These are phyloP conservation scores for Australoheros facetus DNA, from an alignment of 2,797 vertebrate genomes.

Conservation along the genomic window DNA sequence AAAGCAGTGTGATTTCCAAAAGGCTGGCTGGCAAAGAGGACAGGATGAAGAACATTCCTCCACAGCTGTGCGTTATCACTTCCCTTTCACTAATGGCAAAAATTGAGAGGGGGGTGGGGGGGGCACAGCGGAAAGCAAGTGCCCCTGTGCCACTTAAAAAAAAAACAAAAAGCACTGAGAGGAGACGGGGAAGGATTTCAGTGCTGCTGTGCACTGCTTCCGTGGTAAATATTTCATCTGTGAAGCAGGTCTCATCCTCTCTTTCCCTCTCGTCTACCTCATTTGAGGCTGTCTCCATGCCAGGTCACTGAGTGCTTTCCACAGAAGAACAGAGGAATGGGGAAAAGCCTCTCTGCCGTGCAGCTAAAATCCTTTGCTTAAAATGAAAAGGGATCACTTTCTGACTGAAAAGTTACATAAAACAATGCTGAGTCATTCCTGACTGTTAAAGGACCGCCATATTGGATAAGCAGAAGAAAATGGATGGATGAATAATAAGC, in stretches of 20 bases:
- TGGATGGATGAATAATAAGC: too few relatives aligned
- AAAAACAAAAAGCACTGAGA: constrained; percentile 17
- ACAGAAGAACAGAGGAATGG: constrained; percentile 54
- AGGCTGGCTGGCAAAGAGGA: constrained; percentile 48
- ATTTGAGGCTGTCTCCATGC: constrained; percentile 47
- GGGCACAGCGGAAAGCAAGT: constrained; percentile 46
- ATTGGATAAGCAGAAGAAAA: too few relatives aligned
- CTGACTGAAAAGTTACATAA: constrained; percentile 10
- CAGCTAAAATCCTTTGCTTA: constrained; percentile 41
- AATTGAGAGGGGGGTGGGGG: constrained; percentile 24
- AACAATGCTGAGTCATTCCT: constrained; percentile 38
- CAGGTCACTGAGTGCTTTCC: constrained; percentile 68
- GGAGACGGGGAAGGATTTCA: constrained; percentile 51
- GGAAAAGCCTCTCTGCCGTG: constrained; percentile 56
- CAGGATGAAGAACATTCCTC: constrained; percentile 68
- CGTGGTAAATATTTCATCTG: constrained; percentile 71
- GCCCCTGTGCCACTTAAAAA: constrained; percentile 51
- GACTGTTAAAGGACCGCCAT: neutral
- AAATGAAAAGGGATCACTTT: constrained; percentile 45
- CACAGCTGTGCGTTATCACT: constrained; percentile 60
- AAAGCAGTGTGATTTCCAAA: constrained; percentile 46
- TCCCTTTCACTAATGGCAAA: constrained; percentile 68
- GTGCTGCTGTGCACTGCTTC: constrained; percentile 46
- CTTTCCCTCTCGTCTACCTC: constrained; percentile 42
- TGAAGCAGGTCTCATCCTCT: constrained; percentile 38